Conservation (phyloP, 2,113 vertebrate genomes). For the Channa maculata region DNA sequence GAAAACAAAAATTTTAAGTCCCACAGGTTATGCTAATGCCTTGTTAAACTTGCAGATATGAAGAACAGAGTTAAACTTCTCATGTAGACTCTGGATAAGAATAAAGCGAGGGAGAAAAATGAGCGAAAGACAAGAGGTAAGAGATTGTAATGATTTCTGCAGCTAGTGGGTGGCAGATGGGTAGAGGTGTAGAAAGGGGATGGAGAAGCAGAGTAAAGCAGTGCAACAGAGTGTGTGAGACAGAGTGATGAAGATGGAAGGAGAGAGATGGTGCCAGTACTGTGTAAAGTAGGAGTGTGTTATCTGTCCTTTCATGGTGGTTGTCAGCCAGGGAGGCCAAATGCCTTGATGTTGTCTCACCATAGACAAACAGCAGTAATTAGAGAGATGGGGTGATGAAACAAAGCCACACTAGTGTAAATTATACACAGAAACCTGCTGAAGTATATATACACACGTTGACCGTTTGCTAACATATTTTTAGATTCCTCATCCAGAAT, state of each 20-base stretch:
- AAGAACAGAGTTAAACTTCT: constrained; percentile 51
- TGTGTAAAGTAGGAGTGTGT: constrained; percentile 49
- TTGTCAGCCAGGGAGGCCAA: constrained; percentile 56
- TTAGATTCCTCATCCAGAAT: too few relatives aligned
- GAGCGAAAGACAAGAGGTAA: constrained; percentile 34
- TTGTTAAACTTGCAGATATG: constrained; percentile 59
- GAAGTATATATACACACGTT: not conserved
- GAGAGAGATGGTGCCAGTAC: constrained; percentile 54
- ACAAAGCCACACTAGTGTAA: constrained; percentile 4
- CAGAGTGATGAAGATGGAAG: constrained; percentile 74
- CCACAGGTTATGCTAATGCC: constrained; percentile 56
- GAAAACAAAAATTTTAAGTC: constrained; percentile 42
- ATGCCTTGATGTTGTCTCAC: constrained; percentile 87
- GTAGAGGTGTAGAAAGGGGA: constrained; percentile 33
- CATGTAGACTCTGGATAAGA: constrained; percentile 31
- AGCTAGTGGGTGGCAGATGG: constrained; percentile 50
- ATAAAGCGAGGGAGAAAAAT: not conserved
- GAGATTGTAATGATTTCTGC: constrained; percentile 49
- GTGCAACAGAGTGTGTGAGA: constrained; percentile 63
- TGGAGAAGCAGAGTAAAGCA: constrained; percentile 54
- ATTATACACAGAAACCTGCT: constrained; percentile 22
- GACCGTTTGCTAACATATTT: too few relatives aligned
- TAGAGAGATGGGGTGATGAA: constrained; percentile 61
- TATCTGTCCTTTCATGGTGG: constrained; percentile 57
- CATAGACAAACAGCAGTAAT: constrained; percentile 92